Conservation (phyloP, 2,888 invertebrate species). For the Deroplatys truncata region DNA sequence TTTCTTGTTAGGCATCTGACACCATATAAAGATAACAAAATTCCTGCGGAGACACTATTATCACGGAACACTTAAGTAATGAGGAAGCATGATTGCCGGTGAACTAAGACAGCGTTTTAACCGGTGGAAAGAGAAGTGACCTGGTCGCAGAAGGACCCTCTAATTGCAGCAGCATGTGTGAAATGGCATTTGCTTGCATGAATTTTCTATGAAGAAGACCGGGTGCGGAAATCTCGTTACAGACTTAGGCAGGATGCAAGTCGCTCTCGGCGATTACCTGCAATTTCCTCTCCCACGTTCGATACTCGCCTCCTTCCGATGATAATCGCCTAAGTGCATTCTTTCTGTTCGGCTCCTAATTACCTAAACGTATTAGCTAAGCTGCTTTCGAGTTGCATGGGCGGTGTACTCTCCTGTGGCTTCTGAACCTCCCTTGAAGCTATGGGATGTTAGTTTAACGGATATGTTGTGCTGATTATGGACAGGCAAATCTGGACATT, state of each 20-base stretch:
- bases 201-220: constrained; percentile 1
- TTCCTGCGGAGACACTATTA: no score
- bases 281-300: neutral
- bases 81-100: no score
- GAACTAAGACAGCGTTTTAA: no score
- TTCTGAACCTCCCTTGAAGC: no score
- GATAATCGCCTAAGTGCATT: neutral
- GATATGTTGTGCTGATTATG: no score
- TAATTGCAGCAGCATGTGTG: constrained; percentile 4
- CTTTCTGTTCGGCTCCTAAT: neutral
- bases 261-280: neutral
- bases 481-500: no score
- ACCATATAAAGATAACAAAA: no score
- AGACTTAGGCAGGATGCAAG: neutral
- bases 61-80: no score
- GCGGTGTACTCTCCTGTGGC: no score
- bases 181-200: constrained; percentile 7
- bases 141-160: neutral
- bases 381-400: neutral
- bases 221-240: constrained; percentile 3
- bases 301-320: neutral
- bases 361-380: neutral
- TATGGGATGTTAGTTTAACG: no score
- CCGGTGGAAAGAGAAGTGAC: neutral
- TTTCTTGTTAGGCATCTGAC: no score